These are phyloP conservation scores for Cyprinodon variegatus DNA, from an alignment of 2,113 vertebrate species.

Conservation along the genomic window DNA sequence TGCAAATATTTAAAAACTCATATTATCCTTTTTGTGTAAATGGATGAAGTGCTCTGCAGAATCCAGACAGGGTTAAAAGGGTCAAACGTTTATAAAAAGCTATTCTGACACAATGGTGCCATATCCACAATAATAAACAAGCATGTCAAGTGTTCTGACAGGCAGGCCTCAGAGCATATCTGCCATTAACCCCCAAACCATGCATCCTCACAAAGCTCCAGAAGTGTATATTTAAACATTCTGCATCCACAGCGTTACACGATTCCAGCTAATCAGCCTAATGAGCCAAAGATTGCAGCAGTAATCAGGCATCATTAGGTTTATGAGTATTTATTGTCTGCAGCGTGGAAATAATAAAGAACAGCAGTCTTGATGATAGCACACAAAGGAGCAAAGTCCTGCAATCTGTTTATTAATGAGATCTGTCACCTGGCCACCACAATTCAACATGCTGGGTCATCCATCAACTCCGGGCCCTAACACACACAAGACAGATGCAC, in stretches of 20 bases:
- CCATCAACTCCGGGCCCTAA: constrained; percentile 72
- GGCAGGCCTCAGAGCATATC: constrained; percentile 21
- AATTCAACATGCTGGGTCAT: constrained; percentile 73
- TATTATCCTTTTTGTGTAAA: neutral
- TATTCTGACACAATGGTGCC: constrained; percentile 1
- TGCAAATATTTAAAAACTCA: neutral
- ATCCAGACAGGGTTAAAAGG: constrained; percentile 3
- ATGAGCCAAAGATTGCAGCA: constrained; percentile 86
- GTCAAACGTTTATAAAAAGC: constrained; percentile 42
- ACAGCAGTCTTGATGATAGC: constrained; percentile 76
- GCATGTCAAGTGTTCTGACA: constrained; percentile 4
- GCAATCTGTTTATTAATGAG: constrained; percentile 83
- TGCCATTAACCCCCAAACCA: constrained; percentile 49
- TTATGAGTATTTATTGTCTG: constrained; percentile 87
- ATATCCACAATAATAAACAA: constrained; percentile 16
- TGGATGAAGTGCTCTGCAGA: neutral
- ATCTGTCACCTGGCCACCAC: constrained; percentile 78
- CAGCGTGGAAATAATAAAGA: constrained; percentile 81
- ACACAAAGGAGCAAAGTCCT: constrained; percentile 72
- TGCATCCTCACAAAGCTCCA: constrained; percentile 47
- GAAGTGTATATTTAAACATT: constrained; percentile 78
- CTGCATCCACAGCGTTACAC: constrained; percentile 74
- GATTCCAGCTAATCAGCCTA: constrained; percentile 84
- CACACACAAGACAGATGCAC: constrained; percentile 74
- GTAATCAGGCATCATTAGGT: constrained; percentile 86